Evolutionary conservation across 2,113 vertebrate species (phyloP).

Genomic region (Nycticryphes semicollaris): DNA sequence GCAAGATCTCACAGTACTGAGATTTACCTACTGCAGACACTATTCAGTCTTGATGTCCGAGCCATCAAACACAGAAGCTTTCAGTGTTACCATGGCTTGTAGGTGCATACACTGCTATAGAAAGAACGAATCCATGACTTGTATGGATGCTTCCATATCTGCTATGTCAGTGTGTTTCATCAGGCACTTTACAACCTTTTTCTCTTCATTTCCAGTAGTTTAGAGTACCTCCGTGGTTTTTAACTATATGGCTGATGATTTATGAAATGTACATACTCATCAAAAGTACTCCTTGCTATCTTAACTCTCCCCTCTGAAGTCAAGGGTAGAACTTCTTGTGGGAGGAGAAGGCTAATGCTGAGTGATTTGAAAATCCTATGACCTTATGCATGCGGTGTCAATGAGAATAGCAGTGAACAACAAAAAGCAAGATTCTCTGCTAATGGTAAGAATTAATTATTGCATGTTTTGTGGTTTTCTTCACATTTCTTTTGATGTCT

Average conservation of each 20-base stretch:
- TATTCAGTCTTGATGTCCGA: background rate
- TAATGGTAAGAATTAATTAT: background rate
- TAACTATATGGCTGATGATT: background rate
- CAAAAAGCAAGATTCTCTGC: background rate
- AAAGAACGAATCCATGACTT: background rate
- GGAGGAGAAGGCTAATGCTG: background rate
- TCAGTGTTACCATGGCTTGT: background rate
- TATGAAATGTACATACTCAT: background rate
- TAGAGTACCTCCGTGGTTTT: background rate
- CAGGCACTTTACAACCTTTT: background rate
- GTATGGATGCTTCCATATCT: background rate
- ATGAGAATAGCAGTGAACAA: background rate
- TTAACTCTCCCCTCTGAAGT: background rate
- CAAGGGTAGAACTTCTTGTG: background rate
- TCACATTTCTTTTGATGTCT: background rate
- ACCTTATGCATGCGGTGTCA: background rate
- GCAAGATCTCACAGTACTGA: background rate
- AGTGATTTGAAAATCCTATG: background rate
- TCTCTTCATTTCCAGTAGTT: background rate
- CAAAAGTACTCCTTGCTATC: background rate
- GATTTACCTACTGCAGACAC: background rate
- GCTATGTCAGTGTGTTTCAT: background rate
- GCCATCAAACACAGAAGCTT: background rate
- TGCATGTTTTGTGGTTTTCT: background rate
- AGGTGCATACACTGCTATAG: background rate